Evolutionary conservation across 35 echinoderm and acorn worm genomes (phyloP).

Genomic region (Diadema setosum): DNA sequence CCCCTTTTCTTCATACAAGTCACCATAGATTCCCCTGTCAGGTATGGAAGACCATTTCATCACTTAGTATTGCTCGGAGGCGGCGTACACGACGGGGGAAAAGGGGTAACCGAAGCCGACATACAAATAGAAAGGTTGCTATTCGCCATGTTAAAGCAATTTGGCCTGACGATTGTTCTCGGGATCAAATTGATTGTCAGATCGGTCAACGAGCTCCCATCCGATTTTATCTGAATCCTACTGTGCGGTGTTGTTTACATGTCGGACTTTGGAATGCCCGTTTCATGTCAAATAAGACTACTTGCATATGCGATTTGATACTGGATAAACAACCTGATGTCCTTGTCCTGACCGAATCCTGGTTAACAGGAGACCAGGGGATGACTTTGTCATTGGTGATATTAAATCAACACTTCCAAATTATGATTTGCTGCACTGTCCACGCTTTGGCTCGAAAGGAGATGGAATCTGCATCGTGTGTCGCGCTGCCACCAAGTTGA

Average conservation of each 20-base stretch:
- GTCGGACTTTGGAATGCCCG: neutral
- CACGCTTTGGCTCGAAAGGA: neutral
- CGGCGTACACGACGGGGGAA: too few relatives aligned
- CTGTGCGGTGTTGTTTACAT: neutral
- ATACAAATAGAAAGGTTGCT: too few relatives aligned
- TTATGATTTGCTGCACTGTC: neutral
- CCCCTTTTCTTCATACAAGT: too few relatives aligned
- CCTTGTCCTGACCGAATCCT: too few relatives aligned
- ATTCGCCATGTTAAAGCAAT: neutral
- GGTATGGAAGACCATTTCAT: too few relatives aligned
- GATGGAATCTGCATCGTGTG: neutral
- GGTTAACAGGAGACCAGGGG: neutral
- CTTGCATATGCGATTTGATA: too few relatives aligned
- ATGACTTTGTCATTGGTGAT: neutral
- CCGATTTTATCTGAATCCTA: neutral
- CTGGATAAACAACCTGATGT: too few relatives aligned
- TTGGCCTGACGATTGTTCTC: neutral
- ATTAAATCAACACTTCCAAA: neutral
- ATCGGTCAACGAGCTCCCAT: neutral
- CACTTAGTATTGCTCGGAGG: too few relatives aligned
- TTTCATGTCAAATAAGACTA: neutral
- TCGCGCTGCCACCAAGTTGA: neutral
- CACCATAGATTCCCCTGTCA: too few relatives aligned
- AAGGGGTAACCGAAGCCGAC: too few relatives aligned
- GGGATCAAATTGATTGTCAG: neutral